Evolutionary conservation across 2,113 vertebrate genomes (phyloP).

Genomic region (Eupsittula cactorum): DNA sequence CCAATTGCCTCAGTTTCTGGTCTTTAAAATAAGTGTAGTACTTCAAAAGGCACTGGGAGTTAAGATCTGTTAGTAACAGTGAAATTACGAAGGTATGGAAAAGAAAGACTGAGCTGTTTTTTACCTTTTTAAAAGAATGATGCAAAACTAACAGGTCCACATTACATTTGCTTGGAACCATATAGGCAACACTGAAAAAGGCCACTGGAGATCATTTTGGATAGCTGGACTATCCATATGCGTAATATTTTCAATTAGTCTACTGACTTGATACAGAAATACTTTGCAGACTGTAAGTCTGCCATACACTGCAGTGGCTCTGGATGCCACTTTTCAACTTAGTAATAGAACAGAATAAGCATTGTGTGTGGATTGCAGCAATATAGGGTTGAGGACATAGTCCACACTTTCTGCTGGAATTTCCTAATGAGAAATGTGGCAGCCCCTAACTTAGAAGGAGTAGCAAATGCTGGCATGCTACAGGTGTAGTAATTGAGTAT

Average conservation of each 20-base stretch:
- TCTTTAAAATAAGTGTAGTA: not conserved
- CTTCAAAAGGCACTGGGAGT: not conserved
- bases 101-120: not conserved
- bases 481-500: not conserved
- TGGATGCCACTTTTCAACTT: not conserved
- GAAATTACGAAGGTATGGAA: not conserved
- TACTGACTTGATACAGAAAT: not conserved
- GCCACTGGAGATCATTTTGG: not conserved
- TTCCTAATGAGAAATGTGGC: not conserved
- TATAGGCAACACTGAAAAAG: not conserved
- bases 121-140: not conserved
- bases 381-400: accelerated
- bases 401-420: not conserved
- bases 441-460: not conserved
- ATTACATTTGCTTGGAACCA: not conserved
- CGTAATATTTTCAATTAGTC: not conserved
- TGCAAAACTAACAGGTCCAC: not conserved
- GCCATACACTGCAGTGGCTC: not conserved
- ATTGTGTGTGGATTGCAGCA: not conserved
- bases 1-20: not conserved
- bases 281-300: not conserved
- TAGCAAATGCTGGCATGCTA: not conserved
- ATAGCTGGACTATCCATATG: not conserved
- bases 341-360: not conserved
- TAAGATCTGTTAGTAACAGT: not conserved